A percentile compares a stretch with the other conserved stretches of the same genome.
These are phyloP conservation scores for Danio tinwini DNA, from an alignment of 2,797 vertebrate species.

Conservation along the genomic window DNA sequence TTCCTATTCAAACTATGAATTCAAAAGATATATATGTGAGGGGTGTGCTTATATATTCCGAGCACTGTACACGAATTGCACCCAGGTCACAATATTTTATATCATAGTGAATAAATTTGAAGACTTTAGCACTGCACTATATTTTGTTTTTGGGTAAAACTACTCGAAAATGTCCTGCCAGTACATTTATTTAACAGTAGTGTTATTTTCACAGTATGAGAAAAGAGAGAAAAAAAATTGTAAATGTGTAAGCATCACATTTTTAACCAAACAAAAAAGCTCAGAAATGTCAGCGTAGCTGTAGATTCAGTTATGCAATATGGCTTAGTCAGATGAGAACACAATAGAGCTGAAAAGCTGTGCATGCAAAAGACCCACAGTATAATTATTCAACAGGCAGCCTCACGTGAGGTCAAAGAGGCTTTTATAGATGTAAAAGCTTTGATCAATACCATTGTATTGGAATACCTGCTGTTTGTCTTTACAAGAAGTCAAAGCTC, in stretches of 20 bases:
- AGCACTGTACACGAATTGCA: too few species aligned
- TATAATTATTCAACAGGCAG: conserved; percentile 2
- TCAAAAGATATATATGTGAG: too few species aligned
- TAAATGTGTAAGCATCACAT: not conserved
- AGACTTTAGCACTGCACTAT: too few species aligned
- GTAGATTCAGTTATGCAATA: conserved; percentile 17
- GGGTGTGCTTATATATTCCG: too few species aligned
- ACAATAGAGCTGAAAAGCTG: conserved; percentile 14
- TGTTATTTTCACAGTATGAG: conserved; percentile 12
- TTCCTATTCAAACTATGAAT: too few species aligned
- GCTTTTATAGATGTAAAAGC: conserved; percentile 14
- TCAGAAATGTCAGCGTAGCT: not conserved
- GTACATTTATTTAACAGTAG: not conserved
- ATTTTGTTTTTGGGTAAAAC: too few species aligned
- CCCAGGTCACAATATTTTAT: too few species aligned
- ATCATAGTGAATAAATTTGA: too few species aligned
- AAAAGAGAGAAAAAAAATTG: not conserved
- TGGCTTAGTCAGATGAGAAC: conserved; percentile 17
- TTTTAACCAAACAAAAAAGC: not conserved
- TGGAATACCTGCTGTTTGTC: conserved; percentile 40
- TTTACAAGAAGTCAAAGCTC: conserved; percentile 39
- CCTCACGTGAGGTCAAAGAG: conserved; percentile 10
- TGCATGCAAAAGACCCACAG: not conserved
- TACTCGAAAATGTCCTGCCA: too few species aligned
- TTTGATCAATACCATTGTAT: conserved; percentile 46